phyloP scores from a whole-genome alignment of 2,113 vertebrate species.

The Falco punctatus region DNA sequence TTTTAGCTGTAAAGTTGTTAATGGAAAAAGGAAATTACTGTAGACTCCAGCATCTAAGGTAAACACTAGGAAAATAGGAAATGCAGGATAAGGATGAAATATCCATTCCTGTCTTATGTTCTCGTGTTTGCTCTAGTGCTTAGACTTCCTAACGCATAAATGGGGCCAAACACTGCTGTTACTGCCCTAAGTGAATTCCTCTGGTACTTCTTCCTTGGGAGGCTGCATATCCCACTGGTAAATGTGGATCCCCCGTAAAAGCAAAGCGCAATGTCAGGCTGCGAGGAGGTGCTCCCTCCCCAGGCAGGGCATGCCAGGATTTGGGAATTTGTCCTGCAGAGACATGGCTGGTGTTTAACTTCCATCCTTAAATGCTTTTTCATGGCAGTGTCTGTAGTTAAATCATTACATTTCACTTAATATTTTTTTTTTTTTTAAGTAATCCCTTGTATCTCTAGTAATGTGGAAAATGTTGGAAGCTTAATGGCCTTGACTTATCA shows the following conservation, averaged over 20 bases:
- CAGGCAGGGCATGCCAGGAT: neutral
- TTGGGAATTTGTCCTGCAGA: neutral
- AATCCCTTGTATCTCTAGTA: neutral
- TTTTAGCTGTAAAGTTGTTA: neutral
- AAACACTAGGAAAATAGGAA: neutral
- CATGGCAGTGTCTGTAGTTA: neutral
- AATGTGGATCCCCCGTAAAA: neutral
- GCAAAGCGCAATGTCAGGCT: neutral
- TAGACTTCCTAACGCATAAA: neutral
- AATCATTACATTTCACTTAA: neutral
- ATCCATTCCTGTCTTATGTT: neutral
- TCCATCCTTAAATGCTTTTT: neutral
- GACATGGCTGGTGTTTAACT: neutral
- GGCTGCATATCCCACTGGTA: neutral
- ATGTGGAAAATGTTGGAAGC: neutral
- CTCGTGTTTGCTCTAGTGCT: neutral
- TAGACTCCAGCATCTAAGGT: neutral
- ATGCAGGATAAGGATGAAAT: neutral
- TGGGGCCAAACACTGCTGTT: neutral
- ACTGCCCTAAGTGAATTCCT: neutral
- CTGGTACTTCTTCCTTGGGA: neutral
- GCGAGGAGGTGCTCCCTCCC: neutral
- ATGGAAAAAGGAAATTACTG: neutral
- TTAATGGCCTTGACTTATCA: neutral
- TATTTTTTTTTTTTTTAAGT: neutral